Percentiles rank a stretch among this genome's conserved stretches.
These are phyloP conservation scores for Camponotus floridanus DNA, from an alignment of 1,140 invertebrate species.

Conservation along the genomic window DNA sequence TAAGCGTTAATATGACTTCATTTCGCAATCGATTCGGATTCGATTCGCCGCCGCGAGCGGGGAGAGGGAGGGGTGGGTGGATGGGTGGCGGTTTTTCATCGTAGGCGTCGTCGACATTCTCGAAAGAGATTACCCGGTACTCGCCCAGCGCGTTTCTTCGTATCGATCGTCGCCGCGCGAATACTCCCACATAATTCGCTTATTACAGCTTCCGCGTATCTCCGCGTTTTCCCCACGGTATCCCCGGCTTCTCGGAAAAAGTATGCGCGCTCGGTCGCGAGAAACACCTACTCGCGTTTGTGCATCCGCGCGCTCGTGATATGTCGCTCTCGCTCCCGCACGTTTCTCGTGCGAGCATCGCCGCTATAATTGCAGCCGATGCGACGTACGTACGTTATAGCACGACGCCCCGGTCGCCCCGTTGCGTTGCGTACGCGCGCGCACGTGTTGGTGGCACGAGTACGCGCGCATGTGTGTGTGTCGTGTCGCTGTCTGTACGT, in stretches of 20 bases:
- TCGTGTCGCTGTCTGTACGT: not conserved
- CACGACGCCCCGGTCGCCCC: conserved; percentile 30
- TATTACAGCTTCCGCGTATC: conserved; percentile 63
- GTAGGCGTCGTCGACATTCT: conserved; percentile 54
- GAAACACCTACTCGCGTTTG: conserved; percentile 32
- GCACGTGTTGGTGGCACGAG: conserved; percentile 25
- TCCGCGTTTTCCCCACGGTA: conserved; percentile 52
- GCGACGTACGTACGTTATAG: conserved; percentile 52
- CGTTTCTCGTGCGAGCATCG: conserved; percentile 60
- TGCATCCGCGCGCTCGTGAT: not conserved
- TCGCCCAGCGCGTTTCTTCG: conserved; percentile 56
- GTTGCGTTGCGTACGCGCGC: conserved; percentile 31
- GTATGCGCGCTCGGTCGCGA: conserved; percentile 27
- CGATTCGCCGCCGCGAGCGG: not conserved
- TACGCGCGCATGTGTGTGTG: not conserved
- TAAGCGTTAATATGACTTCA: conserved; percentile 48
- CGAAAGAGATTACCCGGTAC: conserved; percentile 49
- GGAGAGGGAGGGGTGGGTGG: not conserved
- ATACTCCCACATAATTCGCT: conserved; percentile 62
- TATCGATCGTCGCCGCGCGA: conserved; percentile 57
- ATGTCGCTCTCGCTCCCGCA: not conserved
- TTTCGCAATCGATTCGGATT: conserved; percentile 51
- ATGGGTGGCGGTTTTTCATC: conserved; percentile 18
- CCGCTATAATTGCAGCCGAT: conserved; percentile 71
- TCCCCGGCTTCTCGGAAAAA: conserved; percentile 51